A percentile compares a stretch with the other conserved stretches of the same genome.
Evolutionary conservation across 2,797 vertebrate species (phyloP).

Genomic region (Podargus strigoides): DNA sequence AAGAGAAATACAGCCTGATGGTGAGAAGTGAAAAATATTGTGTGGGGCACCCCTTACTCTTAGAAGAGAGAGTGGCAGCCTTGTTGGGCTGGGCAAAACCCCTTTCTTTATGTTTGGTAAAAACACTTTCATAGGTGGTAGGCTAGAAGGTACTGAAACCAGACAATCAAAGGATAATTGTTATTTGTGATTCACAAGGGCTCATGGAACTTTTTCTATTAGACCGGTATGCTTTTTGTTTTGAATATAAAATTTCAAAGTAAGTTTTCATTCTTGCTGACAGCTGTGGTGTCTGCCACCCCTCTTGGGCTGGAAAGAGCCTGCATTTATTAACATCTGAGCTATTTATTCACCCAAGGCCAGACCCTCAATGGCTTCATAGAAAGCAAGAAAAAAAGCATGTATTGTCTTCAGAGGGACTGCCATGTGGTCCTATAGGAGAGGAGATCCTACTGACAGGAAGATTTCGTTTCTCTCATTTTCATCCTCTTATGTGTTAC

Average conservation of each 20-base stretch:
- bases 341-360: neutral
- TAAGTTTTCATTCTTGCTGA: neutral
- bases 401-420: neutral
- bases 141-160: neutral
- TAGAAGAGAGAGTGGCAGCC: neutral
- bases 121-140: neutral
- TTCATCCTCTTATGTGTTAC: neutral
- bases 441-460: neutral
- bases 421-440: neutral
- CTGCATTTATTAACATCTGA: neutral
- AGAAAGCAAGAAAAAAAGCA: neutral
- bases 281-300: neutral
- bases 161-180: neutral
- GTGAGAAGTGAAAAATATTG: neutral
- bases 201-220: neutral
- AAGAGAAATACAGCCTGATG: neutral
- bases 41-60: neutral
- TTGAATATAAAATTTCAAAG: conserved; percentile 18
- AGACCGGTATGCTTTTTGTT: neutral
- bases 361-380: neutral
- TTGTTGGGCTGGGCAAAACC: neutral
- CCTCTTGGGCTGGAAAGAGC: neutral
- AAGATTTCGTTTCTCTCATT: conserved; percentile 1
- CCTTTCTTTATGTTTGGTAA: neutral
- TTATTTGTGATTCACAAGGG: neutral